Conservation (phyloP, 1,140 invertebrate genomes). For the Ooceraea biroi region DNA sequence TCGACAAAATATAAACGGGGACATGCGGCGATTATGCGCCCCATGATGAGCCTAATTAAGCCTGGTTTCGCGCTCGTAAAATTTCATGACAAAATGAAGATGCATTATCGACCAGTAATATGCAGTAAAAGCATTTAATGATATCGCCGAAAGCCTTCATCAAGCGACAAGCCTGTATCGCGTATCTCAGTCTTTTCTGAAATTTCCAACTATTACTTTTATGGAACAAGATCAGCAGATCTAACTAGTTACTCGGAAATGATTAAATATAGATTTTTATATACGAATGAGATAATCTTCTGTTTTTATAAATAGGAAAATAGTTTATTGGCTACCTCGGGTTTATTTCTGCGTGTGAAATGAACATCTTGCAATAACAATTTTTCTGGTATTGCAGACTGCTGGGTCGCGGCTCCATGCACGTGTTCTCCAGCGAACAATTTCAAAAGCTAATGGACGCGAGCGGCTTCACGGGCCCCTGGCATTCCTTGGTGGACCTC, state of each 20-base stretch:
- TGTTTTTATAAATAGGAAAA: not conserved
- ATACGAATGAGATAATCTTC: too few relatives aligned
- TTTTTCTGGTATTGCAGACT: conserved; percentile 87
- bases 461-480: conserved; percentile 81
- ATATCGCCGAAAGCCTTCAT: conserved; percentile 30
- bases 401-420: conserved; percentile 96
- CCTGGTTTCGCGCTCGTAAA: conserved; percentile 40
- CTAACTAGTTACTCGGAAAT: not conserved
- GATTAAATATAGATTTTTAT: conserved; percentile 6
- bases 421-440: conserved; percentile 94
- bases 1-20: conserved; percentile 33
- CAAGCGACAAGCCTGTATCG: conserved; percentile 2
- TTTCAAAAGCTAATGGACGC: conserved; percentile 89
- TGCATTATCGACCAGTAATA: conserved; percentile 49
- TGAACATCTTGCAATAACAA: conserved; percentile 1
- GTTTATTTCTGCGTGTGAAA: not conserved
- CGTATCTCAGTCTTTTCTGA: not conserved
- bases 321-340: not conserved
- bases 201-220: not conserved
- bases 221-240: not conserved
- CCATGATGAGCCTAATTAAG: conserved; percentile 48
- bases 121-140: conserved; percentile 53
- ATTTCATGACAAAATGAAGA: conserved; percentile 51
- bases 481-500: conserved; percentile 91
- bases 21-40: conserved; percentile 32